Evolutionary conservation across 1,140 invertebrate genomes (phyloP).

Genomic region (Brachionus angularis): DNA sequence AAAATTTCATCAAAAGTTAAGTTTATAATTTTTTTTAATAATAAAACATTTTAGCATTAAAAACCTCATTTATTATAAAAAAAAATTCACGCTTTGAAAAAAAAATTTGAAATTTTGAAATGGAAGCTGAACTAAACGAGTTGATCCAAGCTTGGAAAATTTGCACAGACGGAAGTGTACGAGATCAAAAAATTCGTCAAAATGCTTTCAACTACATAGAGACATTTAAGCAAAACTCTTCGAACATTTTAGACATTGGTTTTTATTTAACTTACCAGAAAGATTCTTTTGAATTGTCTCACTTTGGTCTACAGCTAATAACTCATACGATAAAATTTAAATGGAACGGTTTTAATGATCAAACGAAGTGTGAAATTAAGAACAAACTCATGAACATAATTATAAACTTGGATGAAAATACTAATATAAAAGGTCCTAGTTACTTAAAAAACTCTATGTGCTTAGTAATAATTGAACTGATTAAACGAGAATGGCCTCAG

Average conservation of each 20-base stretch:
- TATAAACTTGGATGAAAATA: conserved; percentile 16
- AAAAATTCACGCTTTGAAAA: background rate
- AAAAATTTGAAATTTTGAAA: too few species aligned
- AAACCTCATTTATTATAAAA: background rate
- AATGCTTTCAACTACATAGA: conserved; percentile 41
- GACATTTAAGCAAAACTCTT: conserved; percentile 24
- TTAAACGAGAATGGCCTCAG: conserved; percentile 34
- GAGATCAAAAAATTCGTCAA: background rate
- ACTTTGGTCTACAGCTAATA: conserved; percentile 38
- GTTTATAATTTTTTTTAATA: background rate
- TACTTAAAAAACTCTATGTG: conserved; percentile 30
- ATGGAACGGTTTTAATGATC: conserved; percentile 33
- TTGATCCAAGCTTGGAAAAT: conserved; percentile 32
- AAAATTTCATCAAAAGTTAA: too few species aligned
- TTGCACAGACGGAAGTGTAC: conserved; percentile 1
- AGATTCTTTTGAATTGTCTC: conserved; percentile 28
- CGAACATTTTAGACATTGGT: conserved; percentile 30
- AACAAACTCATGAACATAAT: conserved; percentile 20
- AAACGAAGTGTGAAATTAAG: conserved; percentile 11
- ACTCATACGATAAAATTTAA: conserved; percentile 33
- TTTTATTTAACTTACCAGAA: conserved; percentile 25
- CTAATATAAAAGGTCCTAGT: conserved; percentile 25
- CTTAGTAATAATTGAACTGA: conserved; percentile 24
- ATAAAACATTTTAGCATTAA: background rate
- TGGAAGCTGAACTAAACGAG: conserved; percentile 32